Percentiles rank a stretch among this genome's conserved stretches.
Evolutionary conservation across 2,797 vertebrate genomes (phyloP).

Genomic region (Ctenopoma multispine): DNA sequence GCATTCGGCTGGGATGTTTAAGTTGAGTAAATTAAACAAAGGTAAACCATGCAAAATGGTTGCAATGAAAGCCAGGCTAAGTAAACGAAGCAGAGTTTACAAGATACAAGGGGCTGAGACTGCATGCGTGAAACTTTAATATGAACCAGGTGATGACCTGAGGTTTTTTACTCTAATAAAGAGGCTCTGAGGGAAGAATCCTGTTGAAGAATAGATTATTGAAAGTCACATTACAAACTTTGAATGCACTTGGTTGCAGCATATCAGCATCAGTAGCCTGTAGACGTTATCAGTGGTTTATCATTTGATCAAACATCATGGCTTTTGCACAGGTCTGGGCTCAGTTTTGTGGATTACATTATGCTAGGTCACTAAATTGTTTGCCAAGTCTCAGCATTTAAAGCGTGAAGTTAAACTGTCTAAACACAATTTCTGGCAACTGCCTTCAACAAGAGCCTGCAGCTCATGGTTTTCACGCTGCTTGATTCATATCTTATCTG

Average conservation of each 20-base stretch:
- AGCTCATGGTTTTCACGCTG: conserved; percentile 41
- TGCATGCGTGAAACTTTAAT: conserved; percentile 90
- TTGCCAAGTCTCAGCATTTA: conserved; percentile 50
- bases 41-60: conserved; percentile 96
- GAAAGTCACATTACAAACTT: conserved; percentile 50
- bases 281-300: conserved; percentile 51
- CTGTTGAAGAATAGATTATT: conserved; percentile 42
- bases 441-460: conserved; percentile 34
- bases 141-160: conserved; percentile 91
- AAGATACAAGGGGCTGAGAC: conserved; percentile 84
- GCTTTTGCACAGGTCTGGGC: conserved; percentile 41
- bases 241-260: conserved; percentile 19
- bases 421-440: conserved; percentile 46
- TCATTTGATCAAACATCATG: conserved; percentile 51
- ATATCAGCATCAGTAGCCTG: conserved; percentile 7
- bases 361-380: conserved; percentile 42
- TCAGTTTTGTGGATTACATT: conserved; percentile 37
- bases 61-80: conserved; percentile 99
- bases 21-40: conserved; percentile 98
- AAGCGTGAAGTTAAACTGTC: conserved; percentile 34
- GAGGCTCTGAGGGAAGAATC: conserved; percentile 62
- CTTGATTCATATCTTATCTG: conserved; percentile 69
- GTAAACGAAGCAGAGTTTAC: conserved; percentile 97
- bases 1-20: conserved; percentile 93
- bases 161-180: conserved; percentile 73